Evolutionary conservation across 2,797 vertebrate genomes (phyloP), one percentile per base, ranked within the genome.

Genomic region (Sebastes hubbsi): DNA sequence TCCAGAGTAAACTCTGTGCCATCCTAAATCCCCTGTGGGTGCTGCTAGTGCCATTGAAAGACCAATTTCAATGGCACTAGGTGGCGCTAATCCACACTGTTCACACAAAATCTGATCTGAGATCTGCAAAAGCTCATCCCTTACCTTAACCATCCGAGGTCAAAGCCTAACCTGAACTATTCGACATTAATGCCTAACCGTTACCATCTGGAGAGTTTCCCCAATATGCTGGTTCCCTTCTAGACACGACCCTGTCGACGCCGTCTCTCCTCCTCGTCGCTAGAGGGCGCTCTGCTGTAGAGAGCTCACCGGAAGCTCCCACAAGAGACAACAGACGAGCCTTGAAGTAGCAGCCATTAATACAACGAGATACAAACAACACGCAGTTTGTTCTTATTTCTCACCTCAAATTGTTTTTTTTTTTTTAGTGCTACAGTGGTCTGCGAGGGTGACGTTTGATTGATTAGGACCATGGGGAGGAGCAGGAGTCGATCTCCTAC

Each of bases 401-500:
- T 18, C 10, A 2, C 3, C 3, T n/a, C 0, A 7, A 11, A 8
- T 65, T 38, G 18, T n/a, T n/a, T 24, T 24, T 24, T 38, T 55
- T 12, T 13, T 0, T 30, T 58, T 5, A 4, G 16, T n/a, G 2
- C 2, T 20, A 6, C 6, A 2, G 22, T 14, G 4, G 10, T 32
- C 6, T 61, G 1, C 2, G 11, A 25, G 5, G 1, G 2, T 10
- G 30, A 0, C 1, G 1, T 61, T 70, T 68, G 3, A 30, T 6
- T 1, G 18, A 3, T 36, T 4, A 0, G 10, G 6, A 72, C 13
- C 24, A 96, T 96, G 96, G 96, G 90, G 10, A 70, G 95, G 63
- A 96, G 96, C 78, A 90, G 95, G 81, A 96, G 96, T 59, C 87
- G 96, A 58, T 88, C 87, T 36, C 96, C 96, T 3, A 90, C 93